Evolutionary conservation across 2,113 vertebrate species (phyloP).

Genomic region (Odobenus rosmarus): DNA sequence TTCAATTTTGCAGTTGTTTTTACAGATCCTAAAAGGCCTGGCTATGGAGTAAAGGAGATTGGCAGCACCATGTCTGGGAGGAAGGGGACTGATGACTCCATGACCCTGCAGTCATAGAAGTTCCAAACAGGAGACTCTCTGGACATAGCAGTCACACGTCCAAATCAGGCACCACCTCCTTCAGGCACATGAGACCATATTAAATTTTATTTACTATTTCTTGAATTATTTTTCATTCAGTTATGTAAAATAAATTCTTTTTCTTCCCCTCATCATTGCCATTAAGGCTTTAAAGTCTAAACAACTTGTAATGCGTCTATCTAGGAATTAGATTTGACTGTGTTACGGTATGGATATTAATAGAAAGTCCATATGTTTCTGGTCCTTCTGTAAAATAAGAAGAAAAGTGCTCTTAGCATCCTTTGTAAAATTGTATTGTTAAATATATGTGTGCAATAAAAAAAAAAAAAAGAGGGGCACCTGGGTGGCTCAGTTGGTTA

Average conservation of each 20-base stretch:
- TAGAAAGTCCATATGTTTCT: conserved; percentile 65
- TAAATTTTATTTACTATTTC: conserved; percentile 81
- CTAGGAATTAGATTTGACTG: conserved; percentile 73
- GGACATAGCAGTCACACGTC: conserved; percentile 97
- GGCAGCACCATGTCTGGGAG: conserved; percentile 96
- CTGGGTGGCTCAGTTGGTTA: too few relatives aligned
- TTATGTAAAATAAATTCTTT: conserved; percentile 78
- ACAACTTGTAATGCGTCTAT: conserved; percentile 69
- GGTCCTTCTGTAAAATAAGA: conserved; percentile 59
- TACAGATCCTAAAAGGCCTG: conserved; percentile 94
- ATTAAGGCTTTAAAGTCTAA: conserved; percentile 77
- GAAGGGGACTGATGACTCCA: conserved; percentile 96
- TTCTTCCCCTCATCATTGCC: conserved; percentile 53
- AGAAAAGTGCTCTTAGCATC: conserved; percentile 72
- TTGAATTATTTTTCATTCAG: conserved; percentile 76
- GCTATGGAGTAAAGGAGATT: conserved; percentile 98
- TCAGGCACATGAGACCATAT: conserved; percentile 95
- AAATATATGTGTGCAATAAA: conserved; percentile 58
- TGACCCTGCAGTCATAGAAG: conserved; percentile 98
- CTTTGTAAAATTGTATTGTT: conserved; percentile 65
- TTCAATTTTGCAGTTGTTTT: conserved; percentile 98
- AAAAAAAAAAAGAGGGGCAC: too few relatives aligned
- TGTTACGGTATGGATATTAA: conserved; percentile 51
- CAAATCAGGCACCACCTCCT: conserved; percentile 93
- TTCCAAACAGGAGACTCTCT: conserved; percentile 99